phyloP scores from a whole-genome alignment of 1,140 invertebrate species.

The Heliconius melpomene region DNA sequence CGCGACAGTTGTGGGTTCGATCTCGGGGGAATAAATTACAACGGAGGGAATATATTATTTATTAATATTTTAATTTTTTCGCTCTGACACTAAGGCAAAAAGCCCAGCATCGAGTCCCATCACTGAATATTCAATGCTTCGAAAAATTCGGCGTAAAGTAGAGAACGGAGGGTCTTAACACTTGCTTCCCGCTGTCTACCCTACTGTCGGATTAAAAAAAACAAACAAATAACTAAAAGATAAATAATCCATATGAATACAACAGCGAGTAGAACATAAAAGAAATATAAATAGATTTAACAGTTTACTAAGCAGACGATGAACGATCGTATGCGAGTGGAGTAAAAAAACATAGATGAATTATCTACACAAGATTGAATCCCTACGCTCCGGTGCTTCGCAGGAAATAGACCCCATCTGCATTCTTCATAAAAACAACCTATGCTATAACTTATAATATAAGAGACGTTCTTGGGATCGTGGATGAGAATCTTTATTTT shows the following conservation, averaged over 20 bases:
- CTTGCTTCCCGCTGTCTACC: too few relatives aligned
- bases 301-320: slow-evolving; percentile 10
- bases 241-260: not conserved
- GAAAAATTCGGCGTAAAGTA: too few relatives aligned
- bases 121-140: too few relatives aligned
- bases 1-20: too few relatives aligned
- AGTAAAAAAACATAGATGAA: slow-evolving; percentile 3
- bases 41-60: too few relatives aligned
- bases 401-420: slow-evolving; percentile 25
- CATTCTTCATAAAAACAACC: slow-evolving; percentile 19
- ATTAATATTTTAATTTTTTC: too few relatives aligned
- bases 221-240: not conserved
- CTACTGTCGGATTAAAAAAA: not conserved
- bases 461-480: not conserved
- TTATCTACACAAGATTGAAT: slow-evolving; percentile 22
- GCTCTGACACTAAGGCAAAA: too few relatives aligned
- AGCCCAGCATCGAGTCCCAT: too few relatives aligned
- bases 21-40: too few relatives aligned
- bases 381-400: slow-evolving; percentile 15
- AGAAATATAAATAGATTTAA: slow-evolving; percentile 7
- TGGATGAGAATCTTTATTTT: slow-evolving; percentile 2
- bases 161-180: too few relatives aligned
- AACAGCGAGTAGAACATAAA: not conserved
- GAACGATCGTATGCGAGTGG: slow-evolving; percentile 10
- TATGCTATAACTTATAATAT: not conserved